Evolutionary conservation across 2,797 vertebrate species (phyloP).

Genomic region (Spinus pinus): DNA sequence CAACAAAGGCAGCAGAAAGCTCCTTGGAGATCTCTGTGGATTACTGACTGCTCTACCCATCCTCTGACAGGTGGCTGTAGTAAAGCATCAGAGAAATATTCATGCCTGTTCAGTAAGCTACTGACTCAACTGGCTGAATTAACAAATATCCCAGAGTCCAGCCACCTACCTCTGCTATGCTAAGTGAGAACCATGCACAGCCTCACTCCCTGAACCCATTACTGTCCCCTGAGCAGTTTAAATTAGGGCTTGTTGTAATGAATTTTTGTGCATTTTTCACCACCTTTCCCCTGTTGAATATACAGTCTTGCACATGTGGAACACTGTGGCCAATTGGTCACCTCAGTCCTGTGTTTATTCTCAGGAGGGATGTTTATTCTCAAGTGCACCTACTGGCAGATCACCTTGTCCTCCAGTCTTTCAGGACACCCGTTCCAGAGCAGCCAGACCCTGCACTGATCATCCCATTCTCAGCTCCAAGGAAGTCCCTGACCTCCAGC

Average conservation of each 20-base stretch:
- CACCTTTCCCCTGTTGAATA: not conserved
- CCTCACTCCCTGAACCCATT: not conserved
- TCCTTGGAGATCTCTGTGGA: not conserved
- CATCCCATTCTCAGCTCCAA: not conserved
- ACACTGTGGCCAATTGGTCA: not conserved
- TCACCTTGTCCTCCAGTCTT: not conserved
- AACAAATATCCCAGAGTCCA: not conserved
- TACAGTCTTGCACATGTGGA: not conserved
- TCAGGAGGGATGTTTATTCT: not conserved
- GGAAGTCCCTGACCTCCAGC: not conserved
- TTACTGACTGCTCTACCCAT: conserved; percentile 4
- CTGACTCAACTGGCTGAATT: not conserved
- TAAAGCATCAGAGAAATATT: conserved; percentile 1
- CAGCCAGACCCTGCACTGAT: not conserved
- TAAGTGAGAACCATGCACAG: not conserved
- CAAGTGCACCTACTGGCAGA: fast-evolving
- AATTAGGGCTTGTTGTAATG: not conserved
- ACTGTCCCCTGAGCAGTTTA: not conserved
- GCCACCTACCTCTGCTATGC: fast-evolving
- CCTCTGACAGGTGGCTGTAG: conserved; percentile 43
- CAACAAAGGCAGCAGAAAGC: not conserved
- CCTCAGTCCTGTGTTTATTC: not conserved
- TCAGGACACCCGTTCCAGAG: not conserved
- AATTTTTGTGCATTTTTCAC: not conserved
- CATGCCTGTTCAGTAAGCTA: not conserved